Conservation (phyloP, 2,888 invertebrate genomes). For the Halictus ligatus region DNA sequence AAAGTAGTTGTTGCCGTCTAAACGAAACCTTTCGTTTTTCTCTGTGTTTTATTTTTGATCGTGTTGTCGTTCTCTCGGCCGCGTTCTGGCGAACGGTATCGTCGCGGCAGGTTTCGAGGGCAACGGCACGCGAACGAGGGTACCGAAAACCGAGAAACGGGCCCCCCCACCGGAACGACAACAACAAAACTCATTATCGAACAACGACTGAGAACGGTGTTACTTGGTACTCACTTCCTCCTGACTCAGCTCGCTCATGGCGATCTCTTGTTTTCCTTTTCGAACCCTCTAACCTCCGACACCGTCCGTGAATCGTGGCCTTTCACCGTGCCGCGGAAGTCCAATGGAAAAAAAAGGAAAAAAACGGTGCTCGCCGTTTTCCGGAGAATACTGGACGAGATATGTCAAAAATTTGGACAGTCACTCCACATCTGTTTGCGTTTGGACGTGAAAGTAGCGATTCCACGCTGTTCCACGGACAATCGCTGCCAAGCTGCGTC, state of each 20-base stretch:
- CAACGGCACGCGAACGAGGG: not conserved
- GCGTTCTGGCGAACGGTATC: constrained; percentile 1
- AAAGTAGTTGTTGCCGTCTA: constrained; percentile 13
- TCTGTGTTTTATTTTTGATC: constrained; percentile 16
- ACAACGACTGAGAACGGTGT: constrained; percentile 56
- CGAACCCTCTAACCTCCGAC: constrained; percentile 42
- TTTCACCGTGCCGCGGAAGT: constrained; percentile 32
- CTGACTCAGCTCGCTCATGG: constrained; percentile 94
- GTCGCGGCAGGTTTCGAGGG: constrained; percentile 10
- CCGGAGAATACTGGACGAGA: constrained; percentile 70
- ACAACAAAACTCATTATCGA: constrained; percentile 55
- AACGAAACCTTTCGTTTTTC: constrained; percentile 27
- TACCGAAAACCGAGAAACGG: constrained; percentile 21
- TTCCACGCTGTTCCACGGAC: constrained; percentile 72
- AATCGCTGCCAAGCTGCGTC: constrained; percentile 68
- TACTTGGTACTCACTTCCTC: constrained; percentile 90
- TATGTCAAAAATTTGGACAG: constrained; percentile 82
- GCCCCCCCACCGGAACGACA: constrained; percentile 34
- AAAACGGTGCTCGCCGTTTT: constrained; percentile 60
- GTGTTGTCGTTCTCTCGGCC: constrained; percentile 21
- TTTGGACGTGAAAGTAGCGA: constrained; percentile 79
- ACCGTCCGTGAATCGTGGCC: constrained; percentile 35
- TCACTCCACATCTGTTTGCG: constrained; percentile 83
- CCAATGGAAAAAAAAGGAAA: constrained; percentile 24
- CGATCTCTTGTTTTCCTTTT: constrained; percentile 65